Evolutionary conservation across 2,113 vertebrate genomes (phyloP).

Genomic region (Buteo buteo): DNA sequence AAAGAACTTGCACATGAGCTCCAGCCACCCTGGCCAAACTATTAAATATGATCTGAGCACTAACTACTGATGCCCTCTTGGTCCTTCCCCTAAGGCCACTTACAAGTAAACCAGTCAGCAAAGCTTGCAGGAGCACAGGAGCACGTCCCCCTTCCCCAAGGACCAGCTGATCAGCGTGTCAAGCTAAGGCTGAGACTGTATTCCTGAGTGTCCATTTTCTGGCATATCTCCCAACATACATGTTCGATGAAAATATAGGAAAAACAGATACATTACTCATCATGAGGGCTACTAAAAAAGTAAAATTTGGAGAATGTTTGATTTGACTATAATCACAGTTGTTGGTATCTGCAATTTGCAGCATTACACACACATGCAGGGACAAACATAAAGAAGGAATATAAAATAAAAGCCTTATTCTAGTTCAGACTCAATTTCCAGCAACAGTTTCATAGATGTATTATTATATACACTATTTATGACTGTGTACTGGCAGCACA

Average conservation of each 20-base stretch:
- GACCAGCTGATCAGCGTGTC: neutral
- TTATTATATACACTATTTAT: neutral
- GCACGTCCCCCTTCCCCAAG: neutral
- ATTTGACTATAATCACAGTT: slow-evolving; percentile 11
- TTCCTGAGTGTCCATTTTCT: neutral
- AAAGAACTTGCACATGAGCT: neutral
- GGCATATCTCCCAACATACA: neutral
- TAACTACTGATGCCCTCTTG: neutral
- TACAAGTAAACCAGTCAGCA: neutral
- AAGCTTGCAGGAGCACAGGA: neutral
- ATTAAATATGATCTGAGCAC: neutral
- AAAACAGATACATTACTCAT: neutral
- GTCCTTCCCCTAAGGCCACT: neutral
- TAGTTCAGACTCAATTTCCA: slow-evolving; percentile 13
- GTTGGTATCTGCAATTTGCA: neutral
- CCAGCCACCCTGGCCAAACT: neutral
- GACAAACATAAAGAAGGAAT: neutral
- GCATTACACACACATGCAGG: neutral
- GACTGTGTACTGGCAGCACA: neutral
- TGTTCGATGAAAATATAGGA: neutral
- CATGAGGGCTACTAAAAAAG: neutral
- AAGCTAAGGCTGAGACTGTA: neutral
- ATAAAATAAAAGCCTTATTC: neutral
- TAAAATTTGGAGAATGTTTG: neutral
- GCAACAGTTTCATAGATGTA: neutral